Base-by-base conservation (phyloP, 1,140 invertebrate species). In the Drosophila leontia region DNA sequence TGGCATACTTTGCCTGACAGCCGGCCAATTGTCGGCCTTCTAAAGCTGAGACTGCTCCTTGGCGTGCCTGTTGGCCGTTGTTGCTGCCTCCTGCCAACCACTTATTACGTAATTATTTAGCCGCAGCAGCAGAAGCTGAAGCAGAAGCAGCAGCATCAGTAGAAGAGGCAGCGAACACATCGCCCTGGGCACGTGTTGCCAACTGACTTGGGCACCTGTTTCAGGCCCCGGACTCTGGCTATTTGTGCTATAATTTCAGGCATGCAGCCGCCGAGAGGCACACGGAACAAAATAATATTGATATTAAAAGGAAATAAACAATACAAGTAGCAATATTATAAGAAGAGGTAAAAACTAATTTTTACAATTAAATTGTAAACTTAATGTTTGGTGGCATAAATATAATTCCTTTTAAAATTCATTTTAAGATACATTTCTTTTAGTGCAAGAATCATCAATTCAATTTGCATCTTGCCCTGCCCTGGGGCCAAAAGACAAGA, bases 71-170 rank as follows among this genome's bases (percentile, higher is more conserved):
- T 51, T 68, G 56, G 23, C 39, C 37, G 23, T 58, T 53, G 47
- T 23, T 56, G 67, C 47, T 72, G 65, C 70, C 71, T 78, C 67
- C 84, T 88, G 85, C 80, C 81, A 90, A 90, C 85, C 85, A 90
- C 86, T 90, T 90, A 90, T 90, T 90, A 90, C 85, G 85, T 90
- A 90, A 90, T 90, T 90, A 90, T 91, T 88, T 88, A 85, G 78
- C 78, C 78, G 75, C 74, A 78, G 23, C 47, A 39, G 51, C 48
- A 51, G 29, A 0, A 61, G 34, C 41, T 11, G 17, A 29, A 56
- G 75, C 70, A 82, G 65, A 13, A 35, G 41, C 13, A 59, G 57
- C 29, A 12, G 29, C 37, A 50, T 51, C 50, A 39, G 41, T 44
- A 39, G 34, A 37, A 37, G 59, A 19, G 53, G 42, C 59, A 48